phyloP scores from a whole-genome alignment of 2,888 invertebrate genomes.

The Athrips mouffetella region DNA sequence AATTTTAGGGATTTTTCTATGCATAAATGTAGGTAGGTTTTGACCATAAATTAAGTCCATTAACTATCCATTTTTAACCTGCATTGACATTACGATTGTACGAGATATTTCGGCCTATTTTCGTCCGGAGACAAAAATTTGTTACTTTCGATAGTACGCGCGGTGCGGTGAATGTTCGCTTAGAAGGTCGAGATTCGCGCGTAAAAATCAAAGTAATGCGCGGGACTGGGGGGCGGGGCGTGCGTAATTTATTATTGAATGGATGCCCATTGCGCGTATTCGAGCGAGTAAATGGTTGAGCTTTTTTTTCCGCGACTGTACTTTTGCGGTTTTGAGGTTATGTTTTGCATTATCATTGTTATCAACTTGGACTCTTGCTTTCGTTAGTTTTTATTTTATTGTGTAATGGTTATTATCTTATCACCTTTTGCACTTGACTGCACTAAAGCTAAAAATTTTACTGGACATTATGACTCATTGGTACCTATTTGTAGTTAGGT shows the following conservation, averaged over 20 bases:
- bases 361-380: no score
- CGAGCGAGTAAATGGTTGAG: not conserved
- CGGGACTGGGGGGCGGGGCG: not conserved
- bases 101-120: not conserved
- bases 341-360: not conserved
- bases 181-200: slow-evolving; percentile 2
- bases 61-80: not conserved
- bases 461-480: no score
- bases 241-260: slow-evolving; percentile 3
- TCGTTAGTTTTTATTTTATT: not conserved
- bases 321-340: slow-evolving; percentile 2
- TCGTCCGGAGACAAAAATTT: not conserved
- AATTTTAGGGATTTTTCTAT: no score
- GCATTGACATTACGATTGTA: not conserved
- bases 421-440: not conserved
- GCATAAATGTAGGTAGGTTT: not conserved
- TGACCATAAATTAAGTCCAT: not conserved
- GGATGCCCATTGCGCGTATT: not conserved
- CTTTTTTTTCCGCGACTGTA: not conserved
- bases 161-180: not conserved
- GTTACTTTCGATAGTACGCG: not conserved
- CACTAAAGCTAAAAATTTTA: no score
- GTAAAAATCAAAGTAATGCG: not conserved
- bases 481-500: no score
- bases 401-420: slow-evolving; percentile 6